phyloP scores from a whole-genome alignment of 2,888 invertebrate genomes.

The Acanthoscelides obtectus region DNA sequence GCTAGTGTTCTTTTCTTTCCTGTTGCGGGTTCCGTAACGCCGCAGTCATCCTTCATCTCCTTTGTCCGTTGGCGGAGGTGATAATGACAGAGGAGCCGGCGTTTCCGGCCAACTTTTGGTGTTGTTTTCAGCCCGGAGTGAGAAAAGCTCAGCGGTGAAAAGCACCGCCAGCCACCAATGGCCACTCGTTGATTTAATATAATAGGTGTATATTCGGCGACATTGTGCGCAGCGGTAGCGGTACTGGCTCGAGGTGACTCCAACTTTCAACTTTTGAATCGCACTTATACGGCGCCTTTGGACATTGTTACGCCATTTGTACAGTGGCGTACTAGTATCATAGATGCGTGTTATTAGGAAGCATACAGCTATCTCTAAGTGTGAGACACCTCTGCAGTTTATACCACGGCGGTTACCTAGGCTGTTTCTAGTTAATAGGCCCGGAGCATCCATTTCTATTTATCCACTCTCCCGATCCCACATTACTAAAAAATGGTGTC shows the following conservation, averaged over 20 bases:
- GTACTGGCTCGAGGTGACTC: conserved; percentile 39
- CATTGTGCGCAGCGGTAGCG: conserved; percentile 35
- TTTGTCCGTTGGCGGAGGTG: conserved; percentile 44
- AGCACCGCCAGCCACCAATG: conserved; percentile 11
- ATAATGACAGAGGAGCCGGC: conserved; percentile 45
- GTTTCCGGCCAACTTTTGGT: conserved; percentile 45
- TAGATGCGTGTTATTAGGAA: background rate
- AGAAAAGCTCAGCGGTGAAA: conserved; percentile 32
- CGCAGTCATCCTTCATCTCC: conserved; percentile 43
- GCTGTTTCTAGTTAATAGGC: too few relatives aligned
- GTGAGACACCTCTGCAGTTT: too few relatives aligned
- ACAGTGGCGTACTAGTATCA: conserved; percentile 21
- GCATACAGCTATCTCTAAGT: too few relatives aligned
- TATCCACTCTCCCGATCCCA: too few relatives aligned
- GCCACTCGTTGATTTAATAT: conserved; percentile 43
- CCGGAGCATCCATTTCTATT: too few relatives aligned
- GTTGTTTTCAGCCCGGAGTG: conserved; percentile 33
- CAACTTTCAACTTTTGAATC: conserved; percentile 38
- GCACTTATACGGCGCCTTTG: conserved; percentile 42
- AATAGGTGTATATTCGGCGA: conserved; percentile 36
- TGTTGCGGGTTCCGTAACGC: conserved; percentile 17
- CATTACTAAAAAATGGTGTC: too few relatives aligned
- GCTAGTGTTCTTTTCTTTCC: conserved; percentile 31
- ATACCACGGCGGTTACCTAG: too few relatives aligned
- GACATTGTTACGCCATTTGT: conserved; percentile 20